Base-by-base conservation (phyloP, 1,140 invertebrate genomes). In the Panagrolaimus sp. region DNA sequence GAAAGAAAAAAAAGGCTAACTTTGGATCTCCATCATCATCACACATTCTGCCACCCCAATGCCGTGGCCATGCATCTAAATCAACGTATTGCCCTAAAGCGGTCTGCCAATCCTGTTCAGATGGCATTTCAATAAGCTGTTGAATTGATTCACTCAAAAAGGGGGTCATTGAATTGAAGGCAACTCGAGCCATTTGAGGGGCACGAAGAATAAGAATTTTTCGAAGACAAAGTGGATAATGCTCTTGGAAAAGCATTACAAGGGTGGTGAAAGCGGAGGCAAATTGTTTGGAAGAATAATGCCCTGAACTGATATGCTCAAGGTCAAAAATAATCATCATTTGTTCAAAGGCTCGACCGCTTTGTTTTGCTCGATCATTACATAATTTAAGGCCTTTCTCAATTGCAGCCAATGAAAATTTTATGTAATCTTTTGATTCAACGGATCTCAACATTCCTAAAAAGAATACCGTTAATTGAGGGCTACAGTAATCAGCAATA, bases 261-360 rank as follows among this genome's bases (percentile, higher is more conserved):
- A 82, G 74, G 1, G 80, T 83, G 38, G 80, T 83, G 71, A 82
- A 82, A 9, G 82, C 80, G 14, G 77, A 80, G 47, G 80, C 82
- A 67, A 82, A 82, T 48, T 78, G 79, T 66, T 82, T 82, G 68
- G 76, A 83, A 46, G 65, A 71, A 67, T 83, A 82, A 55, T 82
- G 80, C n/a, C 80, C 80, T 7, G 79, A 72, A 6, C 71, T 75
- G 67, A 82, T 83, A 67, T 82, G 78, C 70, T 82, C 82, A 64
- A 82, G 70, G 65, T 82, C 80, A 67, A 82, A 83, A 14, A 82
- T 76, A 1, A 82, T 70, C 78, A 83, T 82, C 82, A 82, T 80
- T 62, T 82, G 80, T 55, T 83, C 82, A 52, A 83, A 82, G n/a
- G 82, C 76, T n/a, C 76, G 73, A n/a, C 75, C 73, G 38, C 78